These are phyloP conservation scores for Mylabris phalerata DNA, from an alignment of 1,140 invertebrate species.

Conservation along the genomic window DNA sequence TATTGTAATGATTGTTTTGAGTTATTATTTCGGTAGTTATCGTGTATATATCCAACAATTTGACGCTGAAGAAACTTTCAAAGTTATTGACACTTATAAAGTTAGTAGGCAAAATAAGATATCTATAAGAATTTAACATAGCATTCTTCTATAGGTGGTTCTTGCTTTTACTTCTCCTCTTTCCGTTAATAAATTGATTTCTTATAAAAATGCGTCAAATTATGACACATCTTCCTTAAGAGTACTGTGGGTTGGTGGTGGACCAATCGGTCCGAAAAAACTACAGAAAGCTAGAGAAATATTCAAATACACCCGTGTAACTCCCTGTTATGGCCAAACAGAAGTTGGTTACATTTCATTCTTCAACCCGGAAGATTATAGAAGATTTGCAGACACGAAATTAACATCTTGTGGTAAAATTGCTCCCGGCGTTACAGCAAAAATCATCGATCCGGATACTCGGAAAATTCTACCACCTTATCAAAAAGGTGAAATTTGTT, in stretches of 20 bases:
- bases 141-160: too few relatives aligned
- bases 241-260: too few relatives aligned
- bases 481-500: constrained; percentile 21
- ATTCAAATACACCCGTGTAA: too few relatives aligned
- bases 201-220: too few relatives aligned
- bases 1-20: background rate
- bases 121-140: too few relatives aligned
- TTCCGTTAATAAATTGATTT: too few relatives aligned
- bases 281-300: too few relatives aligned
- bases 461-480: constrained; percentile 19
- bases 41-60: background rate
- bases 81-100: constrained; percentile 3
- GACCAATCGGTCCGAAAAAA: too few relatives aligned
- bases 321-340: background rate
- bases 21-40: background rate
- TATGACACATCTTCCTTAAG: too few relatives aligned
- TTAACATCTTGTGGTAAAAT: constrained; percentile 4
- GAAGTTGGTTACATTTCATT: background rate
- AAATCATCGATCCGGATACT: constrained; percentile 24
- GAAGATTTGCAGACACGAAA: background rate
- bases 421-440: background rate
- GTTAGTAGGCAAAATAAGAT: background rate
- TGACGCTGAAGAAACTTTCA: background rate
- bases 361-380: background rate
- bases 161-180: too few relatives aligned